These are phyloP conservation scores for Pomatostomus ruficeps DNA, from an alignment of 2,113 vertebrate genomes.

Conservation along the genomic window DNA sequence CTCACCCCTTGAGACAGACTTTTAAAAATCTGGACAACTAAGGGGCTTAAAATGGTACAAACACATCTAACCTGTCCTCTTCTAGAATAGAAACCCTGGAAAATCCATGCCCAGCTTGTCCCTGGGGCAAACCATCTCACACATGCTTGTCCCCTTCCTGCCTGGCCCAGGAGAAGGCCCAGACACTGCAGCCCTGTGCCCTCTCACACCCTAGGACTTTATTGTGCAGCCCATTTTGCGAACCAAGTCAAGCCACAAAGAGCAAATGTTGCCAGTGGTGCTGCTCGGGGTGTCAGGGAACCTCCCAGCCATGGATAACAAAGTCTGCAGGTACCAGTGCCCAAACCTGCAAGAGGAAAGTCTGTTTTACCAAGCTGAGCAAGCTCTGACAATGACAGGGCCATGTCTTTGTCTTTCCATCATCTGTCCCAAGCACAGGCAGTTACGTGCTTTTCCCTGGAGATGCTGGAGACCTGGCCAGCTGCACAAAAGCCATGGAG, in stretches of 20 bases:
- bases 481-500: not conserved
- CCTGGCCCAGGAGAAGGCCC: not conserved
- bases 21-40: not conserved
- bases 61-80: not conserved
- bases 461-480: not conserved
- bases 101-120: not conserved
- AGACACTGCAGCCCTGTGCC: not conserved
- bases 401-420: not conserved
- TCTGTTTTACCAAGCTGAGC: not conserved
- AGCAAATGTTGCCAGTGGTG: not conserved
- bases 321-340: not conserved
- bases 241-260: not conserved
- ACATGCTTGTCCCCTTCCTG: not conserved
- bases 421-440: not conserved
- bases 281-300: not conserved
- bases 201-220: not conserved
- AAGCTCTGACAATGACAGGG: not conserved
- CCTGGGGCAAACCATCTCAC: not conserved
- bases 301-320: not conserved
- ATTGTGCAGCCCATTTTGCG: not conserved
- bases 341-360: not conserved
- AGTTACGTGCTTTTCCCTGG: not conserved
- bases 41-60: not conserved
- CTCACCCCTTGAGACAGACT: not conserved
- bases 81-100: not conserved